A percentile compares a stretch with the other conserved stretches of the same genome.
phyloP scores from a whole-genome alignment of 1,140 invertebrate genomes.

The Chionoecetes opilio region DNA sequence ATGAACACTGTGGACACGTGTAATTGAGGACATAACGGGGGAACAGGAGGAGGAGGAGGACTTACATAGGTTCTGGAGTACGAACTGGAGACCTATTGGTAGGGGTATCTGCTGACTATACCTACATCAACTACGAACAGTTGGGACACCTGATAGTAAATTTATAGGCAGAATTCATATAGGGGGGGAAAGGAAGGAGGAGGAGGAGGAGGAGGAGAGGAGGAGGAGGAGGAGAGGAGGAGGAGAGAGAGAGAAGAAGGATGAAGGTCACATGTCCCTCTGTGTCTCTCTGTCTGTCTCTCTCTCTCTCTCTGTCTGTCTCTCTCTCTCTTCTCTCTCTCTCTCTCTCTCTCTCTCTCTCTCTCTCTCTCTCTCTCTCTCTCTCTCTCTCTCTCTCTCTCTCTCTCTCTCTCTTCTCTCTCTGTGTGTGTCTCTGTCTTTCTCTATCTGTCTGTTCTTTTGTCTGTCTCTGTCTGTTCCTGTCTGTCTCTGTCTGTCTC shows the following conservation, averaged over 20 bases:
- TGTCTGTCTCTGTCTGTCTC: no score
- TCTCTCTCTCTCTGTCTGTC: slow-evolving; percentile 2
- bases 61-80: no score
- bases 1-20: background rate
- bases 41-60: slow-evolving; percentile 1
- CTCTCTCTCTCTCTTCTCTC: background rate
- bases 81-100: no score
- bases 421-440: no score
- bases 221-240: no score
- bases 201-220: background rate
- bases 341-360: background rate
- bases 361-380: background rate
- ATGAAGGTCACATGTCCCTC: background rate
- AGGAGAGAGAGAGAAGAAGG: background rate
- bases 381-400: background rate
- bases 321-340: background rate
- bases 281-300: background rate
- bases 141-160: no score
- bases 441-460: no score
- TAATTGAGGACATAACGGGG: background rate
- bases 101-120: no score
- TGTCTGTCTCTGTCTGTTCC: no score
- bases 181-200: background rate
- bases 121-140: no score
- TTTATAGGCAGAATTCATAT: no score